Conservation (phyloP, 2,888 invertebrate genomes). For the Monopis laevigella region DNA sequence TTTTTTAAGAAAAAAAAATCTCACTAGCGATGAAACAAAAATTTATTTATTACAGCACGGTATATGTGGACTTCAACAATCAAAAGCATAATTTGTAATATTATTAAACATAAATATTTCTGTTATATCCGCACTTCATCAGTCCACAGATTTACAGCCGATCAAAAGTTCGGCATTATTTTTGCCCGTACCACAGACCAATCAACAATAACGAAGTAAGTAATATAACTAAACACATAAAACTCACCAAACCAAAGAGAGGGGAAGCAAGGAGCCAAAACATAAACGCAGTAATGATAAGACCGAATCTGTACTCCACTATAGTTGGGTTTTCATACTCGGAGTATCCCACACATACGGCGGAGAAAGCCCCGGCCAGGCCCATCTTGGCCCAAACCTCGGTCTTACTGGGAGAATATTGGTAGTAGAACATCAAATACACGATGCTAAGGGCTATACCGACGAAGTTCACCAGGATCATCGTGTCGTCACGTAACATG, state of each 20-base stretch:
- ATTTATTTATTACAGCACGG: too few relatives aligned
- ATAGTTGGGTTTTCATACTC: slow-evolving; percentile 71
- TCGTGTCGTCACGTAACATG: slow-evolving; percentile 76
- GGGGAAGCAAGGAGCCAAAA: slow-evolving; percentile 76
- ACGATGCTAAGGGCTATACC: slow-evolving; percentile 75
- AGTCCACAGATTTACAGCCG: too few relatives aligned
- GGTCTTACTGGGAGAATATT: slow-evolving; percentile 66
- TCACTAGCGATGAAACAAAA: too few relatives aligned
- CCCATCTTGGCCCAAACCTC: slow-evolving; percentile 65
- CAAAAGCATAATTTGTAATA: too few relatives aligned
- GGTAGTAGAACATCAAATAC: slow-evolving; percentile 74
- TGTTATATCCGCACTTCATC: too few relatives aligned
- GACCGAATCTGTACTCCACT: slow-evolving; percentile 75
- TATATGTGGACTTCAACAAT: too few relatives aligned
- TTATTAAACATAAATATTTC: too few relatives aligned
- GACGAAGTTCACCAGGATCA: slow-evolving; percentile 81
- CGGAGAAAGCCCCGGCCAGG: slow-evolving; percentile 63
- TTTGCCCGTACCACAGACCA: too few relatives aligned
- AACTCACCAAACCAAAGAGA: slow-evolving; percentile 72
- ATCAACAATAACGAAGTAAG: too few relatives aligned
- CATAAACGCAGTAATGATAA: slow-evolving; percentile 74
- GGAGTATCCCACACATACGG: slow-evolving; percentile 70
- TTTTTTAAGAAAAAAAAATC: too few relatives aligned
- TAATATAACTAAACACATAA: too few relatives aligned
- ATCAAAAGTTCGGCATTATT: too few relatives aligned